Base-by-base conservation (phyloP, 1,140 invertebrate species). In the Parapsyche elsis region DNA sequence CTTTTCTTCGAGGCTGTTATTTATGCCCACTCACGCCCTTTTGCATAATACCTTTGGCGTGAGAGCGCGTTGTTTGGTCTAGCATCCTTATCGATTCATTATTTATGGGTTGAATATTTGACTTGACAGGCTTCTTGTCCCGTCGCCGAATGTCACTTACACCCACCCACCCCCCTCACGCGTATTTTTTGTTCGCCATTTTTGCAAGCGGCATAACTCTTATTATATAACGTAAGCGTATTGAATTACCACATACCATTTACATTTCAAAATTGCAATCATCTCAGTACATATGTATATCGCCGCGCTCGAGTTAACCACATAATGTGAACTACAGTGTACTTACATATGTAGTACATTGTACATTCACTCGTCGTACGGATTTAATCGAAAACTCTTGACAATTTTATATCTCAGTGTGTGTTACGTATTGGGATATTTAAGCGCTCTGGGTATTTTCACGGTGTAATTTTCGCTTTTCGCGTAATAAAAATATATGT, bases 41-140 rank as follows among this genome's bases (percentile, higher is more conserved):
- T 77, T 77, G 75, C 75, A 77, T 77, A 77, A 77, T 77, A 77
- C 75, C 49, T 19, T 77, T 26, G 57, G 23, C n/a, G 57, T n/a
- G 12, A 57, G 75, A 49, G 71, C n/a, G 44, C 75, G 75, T 64
- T 77, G 75, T 77, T 77, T 77, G 75, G 24, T 77, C 75, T 59
- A 64, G 75, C 44, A 64, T 77, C 59, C 75, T 77, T 59, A 77
- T 77, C 75, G 75, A 77, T 77, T 77, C 59, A 77, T 77, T 77
- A 77, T 77, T 77, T 77, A 77, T 64, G 75, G 57, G 53, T 77
- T 77, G 75, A 77, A 77, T 77, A 77, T 77, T 77, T 77, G 75
- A 77, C 75, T 77, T 77, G 75, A 77, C 75, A 64, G 75, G 75
- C 57, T 77, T 77, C 75, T 64, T 45, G 30, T 24, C 23, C 75